These are phyloP conservation scores for Brachypteracias leptosomus DNA, from an alignment of 2,113 vertebrate genomes.

Conservation along the genomic window DNA sequence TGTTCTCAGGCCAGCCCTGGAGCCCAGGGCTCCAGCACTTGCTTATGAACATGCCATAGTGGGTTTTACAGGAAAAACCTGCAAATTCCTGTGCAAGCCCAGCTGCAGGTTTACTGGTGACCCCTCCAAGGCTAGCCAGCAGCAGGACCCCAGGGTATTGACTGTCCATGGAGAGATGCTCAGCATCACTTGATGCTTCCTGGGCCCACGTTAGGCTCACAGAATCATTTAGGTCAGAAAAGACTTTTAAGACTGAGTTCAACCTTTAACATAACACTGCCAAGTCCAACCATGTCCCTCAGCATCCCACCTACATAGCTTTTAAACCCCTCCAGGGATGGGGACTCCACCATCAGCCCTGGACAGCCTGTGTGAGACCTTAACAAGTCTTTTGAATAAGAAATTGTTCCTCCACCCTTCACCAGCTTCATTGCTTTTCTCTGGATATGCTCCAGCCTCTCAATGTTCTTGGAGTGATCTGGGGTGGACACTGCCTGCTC, in stretches of 20 bases:
- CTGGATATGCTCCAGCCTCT: background rate
- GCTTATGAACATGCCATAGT: background rate
- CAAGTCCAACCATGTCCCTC: background rate
- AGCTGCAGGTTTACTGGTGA: background rate
- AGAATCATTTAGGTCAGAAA: background rate
- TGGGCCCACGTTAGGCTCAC: background rate
- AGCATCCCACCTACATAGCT: background rate
- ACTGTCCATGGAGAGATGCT: accelerated
- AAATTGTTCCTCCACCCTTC: background rate
- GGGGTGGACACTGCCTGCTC: too few species aligned
- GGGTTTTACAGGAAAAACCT: background rate
- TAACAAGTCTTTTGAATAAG: too few species aligned
- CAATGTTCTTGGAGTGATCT: background rate
- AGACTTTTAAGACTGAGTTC: background rate
- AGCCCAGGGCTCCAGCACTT: background rate
- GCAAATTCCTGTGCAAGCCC: background rate
- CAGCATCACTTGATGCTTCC: background rate
- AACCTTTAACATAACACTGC: background rate
- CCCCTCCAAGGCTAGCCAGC: background rate
- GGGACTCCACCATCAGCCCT: background rate
- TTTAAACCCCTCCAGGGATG: background rate
- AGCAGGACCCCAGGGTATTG: accelerated
- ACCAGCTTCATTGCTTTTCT: background rate
- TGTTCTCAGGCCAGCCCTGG: background rate
- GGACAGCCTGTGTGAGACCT: background rate